These are phyloP conservation scores for Spisula solida DNA, from an alignment of 2,888 invertebrate species.

Conservation along the genomic window DNA sequence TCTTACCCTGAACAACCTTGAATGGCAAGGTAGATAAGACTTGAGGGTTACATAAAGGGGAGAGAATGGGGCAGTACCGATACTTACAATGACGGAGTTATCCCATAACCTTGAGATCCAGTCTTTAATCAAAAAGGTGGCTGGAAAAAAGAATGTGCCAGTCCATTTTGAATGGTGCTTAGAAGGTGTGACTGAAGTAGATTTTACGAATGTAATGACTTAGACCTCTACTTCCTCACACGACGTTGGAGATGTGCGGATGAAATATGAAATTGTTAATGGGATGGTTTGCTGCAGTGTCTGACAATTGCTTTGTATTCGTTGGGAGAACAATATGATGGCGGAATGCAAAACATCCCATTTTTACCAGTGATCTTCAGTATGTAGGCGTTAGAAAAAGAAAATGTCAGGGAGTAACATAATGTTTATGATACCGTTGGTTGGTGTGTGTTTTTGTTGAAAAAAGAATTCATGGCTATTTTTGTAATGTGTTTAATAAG, in stretches of 20 bases:
- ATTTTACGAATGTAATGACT: not conserved
- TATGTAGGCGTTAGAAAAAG: constrained; percentile 3
- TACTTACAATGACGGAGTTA: constrained; percentile 6
- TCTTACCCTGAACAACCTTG: constrained; percentile 17
- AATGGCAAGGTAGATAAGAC: not conserved
- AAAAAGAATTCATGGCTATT: constrained; percentile 23
- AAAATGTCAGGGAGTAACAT: constrained; percentile 16
- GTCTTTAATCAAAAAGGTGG: constrained; percentile 20
- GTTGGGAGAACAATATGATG: not conserved
- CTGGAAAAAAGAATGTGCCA: constrained; percentile 1
- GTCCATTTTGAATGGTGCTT: constrained; percentile 20
- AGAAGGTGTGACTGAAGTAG: not conserved
- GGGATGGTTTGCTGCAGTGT: not conserved
- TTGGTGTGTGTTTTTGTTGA: constrained; percentile 17
- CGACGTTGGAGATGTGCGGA: not conserved
- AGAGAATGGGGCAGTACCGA: not conserved
- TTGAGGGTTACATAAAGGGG: not conserved
- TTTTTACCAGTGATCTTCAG: constrained; percentile 17
- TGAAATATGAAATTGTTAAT: not conserved
- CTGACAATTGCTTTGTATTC: constrained; percentile 9
- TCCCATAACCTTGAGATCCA: not conserved
- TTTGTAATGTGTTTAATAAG: constrained; percentile 12
- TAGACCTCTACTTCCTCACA: not conserved
- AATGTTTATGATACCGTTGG: not conserved
- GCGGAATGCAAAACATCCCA: not conserved